A percentile compares a stretch with the other conserved stretches of the same genome.
Conservation (phyloP, 2,888 invertebrate genomes). For the Panopea generosa region DNA sequence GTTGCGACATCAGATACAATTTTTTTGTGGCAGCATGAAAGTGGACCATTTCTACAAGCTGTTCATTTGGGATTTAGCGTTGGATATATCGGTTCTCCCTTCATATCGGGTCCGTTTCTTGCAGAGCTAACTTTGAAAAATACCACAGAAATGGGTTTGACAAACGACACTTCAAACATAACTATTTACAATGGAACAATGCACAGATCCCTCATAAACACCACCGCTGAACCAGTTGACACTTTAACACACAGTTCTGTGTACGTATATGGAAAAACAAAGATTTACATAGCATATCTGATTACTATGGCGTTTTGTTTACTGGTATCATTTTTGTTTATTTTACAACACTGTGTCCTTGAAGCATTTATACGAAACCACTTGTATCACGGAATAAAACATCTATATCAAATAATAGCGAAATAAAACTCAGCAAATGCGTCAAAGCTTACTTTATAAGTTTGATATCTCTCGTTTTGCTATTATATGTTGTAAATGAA, state of each 20-base stretch:
- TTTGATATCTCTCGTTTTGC: slow-evolving; percentile 11
- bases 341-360: slow-evolving; percentile 11
- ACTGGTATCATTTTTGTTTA: slow-evolving; percentile 16
- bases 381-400: not conserved
- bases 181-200: not conserved
- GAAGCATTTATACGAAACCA: slow-evolving; percentile 35
- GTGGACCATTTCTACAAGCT: slow-evolving; percentile 53
- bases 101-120: slow-evolving; percentile 46
- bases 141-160: not conserved
- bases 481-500: slow-evolving; percentile 72
- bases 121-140: slow-evolving; percentile 13
- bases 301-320: slow-evolving; percentile 28
- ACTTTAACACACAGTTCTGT: no score
- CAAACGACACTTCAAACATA: slow-evolving; percentile 4
- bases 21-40: slow-evolving; percentile 40
- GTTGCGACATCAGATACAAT: slow-evolving; percentile 45
- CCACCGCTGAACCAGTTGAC: no score
- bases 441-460: slow-evolving; percentile 14
- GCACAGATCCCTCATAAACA: no score
- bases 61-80: slow-evolving; percentile 47
- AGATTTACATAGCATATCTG: slow-evolving; percentile 34
- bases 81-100: slow-evolving; percentile 52
- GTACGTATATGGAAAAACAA: slow-evolving; percentile 27
- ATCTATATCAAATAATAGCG: not conserved
- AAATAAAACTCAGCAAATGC: no score